Evolutionary conservation across 2,113 vertebrate species (phyloP).

Genomic region (Pachycephala philippinensis): DNA sequence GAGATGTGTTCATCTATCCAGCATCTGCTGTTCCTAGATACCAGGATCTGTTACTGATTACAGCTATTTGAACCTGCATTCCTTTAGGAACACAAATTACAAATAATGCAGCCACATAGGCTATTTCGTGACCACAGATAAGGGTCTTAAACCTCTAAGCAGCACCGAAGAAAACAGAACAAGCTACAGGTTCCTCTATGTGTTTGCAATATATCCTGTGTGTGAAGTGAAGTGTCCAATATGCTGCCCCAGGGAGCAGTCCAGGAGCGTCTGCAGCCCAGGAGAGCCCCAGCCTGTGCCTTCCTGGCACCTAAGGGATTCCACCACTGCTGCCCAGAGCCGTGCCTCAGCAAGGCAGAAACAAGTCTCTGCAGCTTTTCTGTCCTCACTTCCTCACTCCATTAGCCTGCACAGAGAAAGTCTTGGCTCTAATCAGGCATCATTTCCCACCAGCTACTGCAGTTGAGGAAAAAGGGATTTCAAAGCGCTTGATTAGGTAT

Average conservation of each 20-base stretch:
- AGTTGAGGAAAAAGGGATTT: neutral
- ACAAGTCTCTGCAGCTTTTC: neutral
- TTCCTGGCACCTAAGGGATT: neutral
- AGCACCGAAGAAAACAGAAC: neutral
- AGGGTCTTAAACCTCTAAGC: neutral
- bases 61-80: neutral
- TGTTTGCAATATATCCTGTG: neutral
- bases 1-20: neutral
- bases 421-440: neutral
- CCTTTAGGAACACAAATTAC: neutral
- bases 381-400: neutral
- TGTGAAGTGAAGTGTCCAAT: neutral
- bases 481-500: neutral
- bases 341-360: neutral
- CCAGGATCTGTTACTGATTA: neutral
- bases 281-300: neutral
- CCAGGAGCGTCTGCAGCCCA: neutral
- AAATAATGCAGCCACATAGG: accelerated
- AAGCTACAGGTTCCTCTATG: neutral
- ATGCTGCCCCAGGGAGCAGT: neutral
- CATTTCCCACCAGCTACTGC: neutral
- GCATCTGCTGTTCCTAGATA: neutral
- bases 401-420: neutral
- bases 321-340: neutral
- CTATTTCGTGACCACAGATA: neutral